These are phyloP conservation scores for Cremastobaeus sp. DNA, from an alignment of 2,888 invertebrate genomes.

Conservation along the genomic window DNA sequence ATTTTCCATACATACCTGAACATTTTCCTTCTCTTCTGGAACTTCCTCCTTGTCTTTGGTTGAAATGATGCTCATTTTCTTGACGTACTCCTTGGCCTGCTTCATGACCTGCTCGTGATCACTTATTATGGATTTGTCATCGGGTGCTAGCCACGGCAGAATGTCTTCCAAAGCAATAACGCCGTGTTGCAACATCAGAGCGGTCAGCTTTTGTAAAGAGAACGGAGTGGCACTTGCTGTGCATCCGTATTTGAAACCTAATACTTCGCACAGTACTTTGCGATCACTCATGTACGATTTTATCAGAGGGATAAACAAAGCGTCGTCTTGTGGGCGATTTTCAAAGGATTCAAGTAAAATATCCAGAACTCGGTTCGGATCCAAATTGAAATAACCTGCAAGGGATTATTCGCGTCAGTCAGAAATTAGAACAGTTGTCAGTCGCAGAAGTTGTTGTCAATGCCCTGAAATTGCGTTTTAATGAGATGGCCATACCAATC, in stretches of 20 bases:
- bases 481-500: slow-evolving; percentile 93
- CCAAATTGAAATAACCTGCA: slow-evolving; percentile 97
- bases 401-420: too few relatives aligned
- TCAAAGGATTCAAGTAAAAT: slow-evolving; percentile 98
- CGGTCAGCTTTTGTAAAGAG: slow-evolving; percentile 92
- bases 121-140: slow-evolving; percentile 88
- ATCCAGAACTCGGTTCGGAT: slow-evolving; percentile 98
- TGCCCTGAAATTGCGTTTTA: too few relatives aligned
- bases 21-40: slow-evolving; percentile 84
- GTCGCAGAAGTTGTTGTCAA: too few relatives aligned
- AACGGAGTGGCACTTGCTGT: slow-evolving; percentile 84
- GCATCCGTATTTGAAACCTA: slow-evolving; percentile 93
- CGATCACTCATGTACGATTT: slow-evolving; percentile 93
- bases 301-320: slow-evolving; percentile 91
- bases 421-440: too few relatives aligned
- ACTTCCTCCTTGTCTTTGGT: slow-evolving; percentile 88
- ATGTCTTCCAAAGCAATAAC: slow-evolving; percentile 92
- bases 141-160: slow-evolving; percentile 94
- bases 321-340: slow-evolving; percentile 87
- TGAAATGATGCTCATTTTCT: slow-evolving; percentile 89
- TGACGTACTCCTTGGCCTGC: slow-evolving; percentile 92
- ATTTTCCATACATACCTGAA: slow-evolving; percentile 80
- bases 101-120: slow-evolving; percentile 90
- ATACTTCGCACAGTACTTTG: slow-evolving; percentile 93
- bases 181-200: slow-evolving; percentile 91